Evolutionary conservation across 2,797 vertebrate genomes (phyloP), one percentile per base, ranked within the genome.

Genomic region (Chanos chanos): DNA sequence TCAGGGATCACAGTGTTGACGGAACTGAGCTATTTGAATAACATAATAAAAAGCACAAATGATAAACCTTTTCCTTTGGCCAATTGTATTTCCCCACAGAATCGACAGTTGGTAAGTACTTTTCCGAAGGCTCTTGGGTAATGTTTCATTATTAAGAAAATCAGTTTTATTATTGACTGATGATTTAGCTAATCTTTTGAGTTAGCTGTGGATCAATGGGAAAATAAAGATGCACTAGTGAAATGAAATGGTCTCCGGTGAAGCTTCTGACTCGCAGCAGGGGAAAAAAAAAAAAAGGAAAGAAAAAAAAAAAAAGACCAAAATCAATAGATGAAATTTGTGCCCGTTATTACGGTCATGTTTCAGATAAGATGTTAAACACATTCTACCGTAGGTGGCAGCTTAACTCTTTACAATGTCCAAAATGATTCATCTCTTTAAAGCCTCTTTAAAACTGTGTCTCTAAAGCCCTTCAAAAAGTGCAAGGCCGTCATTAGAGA

Each of bases 271-370:
- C 68, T 66, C 56, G 72, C n/a, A n/a, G 68, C 82, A 66, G 73
- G 79, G 43, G 6, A 31, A 72, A 62, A 56, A 53, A 57, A 24
- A 58, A 45, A 1, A 22, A 60, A 45, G 72, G 68, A 82, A 66
- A 73, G 79, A 43, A 6, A 31, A 72, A 62, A 56, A 53, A 57
- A 24, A 58, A 45, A 1, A 22, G 60, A 45, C 37, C 19, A 41
- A 76, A 81, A 86, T 86, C 83, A 75, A 85, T 83, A 72, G 55
- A 36, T 71, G 61, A 73, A 81, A 83, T 83, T 66, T 79, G 54
- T 77, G 70, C 78, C 65, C 47, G 58, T 66, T 66, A 82, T 80
- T 76, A 54, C 66, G 71, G 71, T 66, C 49, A 79, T 71, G 70
- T 81, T 64, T 80, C 76, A 63, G 64, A 21, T 49, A 50, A 19